Evolutionary conservation across 2,113 vertebrate genomes (phyloP), one percentile per base, ranked within the genome.

Genomic region (Carlito syrichta): DNA sequence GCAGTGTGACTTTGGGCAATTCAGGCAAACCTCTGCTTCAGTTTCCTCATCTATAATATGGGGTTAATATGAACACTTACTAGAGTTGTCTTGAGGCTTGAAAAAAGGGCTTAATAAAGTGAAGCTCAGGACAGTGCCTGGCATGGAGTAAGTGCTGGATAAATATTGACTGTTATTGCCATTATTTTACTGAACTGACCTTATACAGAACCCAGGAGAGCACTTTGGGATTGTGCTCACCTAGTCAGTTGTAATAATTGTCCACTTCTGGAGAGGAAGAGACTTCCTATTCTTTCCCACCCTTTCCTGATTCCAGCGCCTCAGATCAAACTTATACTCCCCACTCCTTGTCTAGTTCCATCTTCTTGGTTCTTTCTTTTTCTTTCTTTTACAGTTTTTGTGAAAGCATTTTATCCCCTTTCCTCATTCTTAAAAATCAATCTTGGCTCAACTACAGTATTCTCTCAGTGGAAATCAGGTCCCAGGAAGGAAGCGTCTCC

Each of bases 401-500:
- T 77, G 81, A 89, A 85, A 94, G 25, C 71, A 13, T 43, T 81
- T 58, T 9, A 76, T 38, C 76, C 63, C 9, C 30, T 66, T 71
- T 23, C 43, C n/a, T 84, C 73, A 71, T 90, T 93, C 88, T 94
- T 92, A 58, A 93, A 93, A 91, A 50, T 83, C 52, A 38, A 0
- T 78, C 66, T 69, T 66, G n/a, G 73, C 83, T 66, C 43, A 19
- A 10, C 22, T 14, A n/a, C 48, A 60, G 71, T 52, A 50, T 86
- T 82, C 43, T 77, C 50, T 76, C 79, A 6, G 30, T 94, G 92
- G 94, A 77, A 90, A 94, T 74, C 23, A 76, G 86, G 78, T 78
- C 77, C 88, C 82, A 89, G 83, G 89, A 95, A 94, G 91, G 93
- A 91, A 96, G 68, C 20, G 32, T 50, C 60, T 82, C 40, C 62